A percentile compares a stretch with the other conserved stretches of the same genome.
These are phyloP conservation scores for Lydus trimaculatus DNA, from an alignment of 2,888 invertebrate genomes.

Conservation along the genomic window DNA sequence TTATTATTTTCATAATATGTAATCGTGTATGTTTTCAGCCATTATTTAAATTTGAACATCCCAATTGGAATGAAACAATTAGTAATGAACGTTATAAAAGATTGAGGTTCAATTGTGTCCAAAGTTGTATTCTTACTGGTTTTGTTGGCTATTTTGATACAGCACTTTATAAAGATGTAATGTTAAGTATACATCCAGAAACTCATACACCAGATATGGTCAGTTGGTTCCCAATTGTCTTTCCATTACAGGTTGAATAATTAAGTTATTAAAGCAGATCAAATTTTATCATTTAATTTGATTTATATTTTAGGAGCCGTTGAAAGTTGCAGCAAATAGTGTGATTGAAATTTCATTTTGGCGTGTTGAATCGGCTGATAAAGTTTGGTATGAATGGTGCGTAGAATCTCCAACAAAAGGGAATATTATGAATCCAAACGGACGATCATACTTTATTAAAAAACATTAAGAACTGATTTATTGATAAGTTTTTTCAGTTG, in stretches of 20 bases:
- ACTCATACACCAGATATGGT: slow-evolving; percentile 93
- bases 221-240: slow-evolving; percentile 98
- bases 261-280: slow-evolving; percentile 39
- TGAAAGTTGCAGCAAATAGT: slow-evolving; percentile 75
- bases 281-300: slow-evolving; percentile 7
- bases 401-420: slow-evolving; percentile 68
- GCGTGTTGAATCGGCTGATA: slow-evolving; percentile 78
- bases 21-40: slow-evolving; percentile 60
- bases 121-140: slow-evolving; percentile 88
- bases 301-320: slow-evolving; percentile 72
- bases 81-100: slow-evolving; percentile 79
- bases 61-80: slow-evolving; percentile 71
- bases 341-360: slow-evolving; percentile 84
- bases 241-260: slow-evolving; percentile 79
- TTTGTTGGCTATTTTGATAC: slow-evolving; percentile 97
- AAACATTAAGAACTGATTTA: slow-evolving; percentile 43
- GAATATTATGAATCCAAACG: slow-evolving; percentile 74
- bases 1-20: slow-evolving; percentile 1
- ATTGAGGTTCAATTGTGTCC: slow-evolving; percentile 72
- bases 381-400: slow-evolving; percentile 98
- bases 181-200: slow-evolving; percentile 87
- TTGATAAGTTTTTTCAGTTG: background rate
- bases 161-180: slow-evolving; percentile 82
- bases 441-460: slow-evolving; percentile 74
- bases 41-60: slow-evolving; percentile 91